Evolutionary conservation across 2,797 vertebrate species (phyloP).

Genomic region (Lophotriccus pileatus): DNA sequence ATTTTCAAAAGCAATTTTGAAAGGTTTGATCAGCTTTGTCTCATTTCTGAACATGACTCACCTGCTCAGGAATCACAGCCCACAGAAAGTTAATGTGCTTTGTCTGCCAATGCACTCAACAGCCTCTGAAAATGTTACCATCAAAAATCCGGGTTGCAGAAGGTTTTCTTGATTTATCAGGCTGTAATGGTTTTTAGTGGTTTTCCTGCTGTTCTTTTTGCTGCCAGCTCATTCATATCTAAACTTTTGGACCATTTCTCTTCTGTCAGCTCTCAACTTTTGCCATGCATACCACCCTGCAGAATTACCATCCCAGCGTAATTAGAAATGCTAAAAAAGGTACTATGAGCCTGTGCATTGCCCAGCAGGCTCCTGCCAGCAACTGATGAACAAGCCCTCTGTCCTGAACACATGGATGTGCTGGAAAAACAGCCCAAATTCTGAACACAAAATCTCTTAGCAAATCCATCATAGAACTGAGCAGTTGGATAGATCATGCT

Average conservation of each 20-base stretch:
- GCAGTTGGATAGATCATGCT: accelerated
- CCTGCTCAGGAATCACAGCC: background rate
- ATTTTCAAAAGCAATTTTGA: background rate
- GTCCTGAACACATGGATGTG: background rate
- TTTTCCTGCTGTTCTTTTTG: background rate
- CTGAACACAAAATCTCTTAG: background rate
- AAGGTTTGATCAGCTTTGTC: background rate
- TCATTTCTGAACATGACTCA: background rate
- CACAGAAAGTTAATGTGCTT: background rate
- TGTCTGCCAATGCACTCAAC: background rate
- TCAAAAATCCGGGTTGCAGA: background rate
- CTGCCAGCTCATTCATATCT: background rate
- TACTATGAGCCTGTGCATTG: background rate
- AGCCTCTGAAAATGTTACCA: background rate
- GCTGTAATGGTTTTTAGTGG: background rate
- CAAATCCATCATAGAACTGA: accelerated
- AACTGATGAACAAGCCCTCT: background rate
- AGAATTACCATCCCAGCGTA: background rate
- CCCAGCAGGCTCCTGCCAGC: background rate
- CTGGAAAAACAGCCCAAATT: background rate
- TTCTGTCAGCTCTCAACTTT: background rate
- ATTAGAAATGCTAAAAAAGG: background rate
- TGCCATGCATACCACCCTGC: background rate
- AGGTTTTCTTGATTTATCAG: background rate
- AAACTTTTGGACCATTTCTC: background rate